Evolutionary conservation across 2,888 invertebrate genomes (phyloP).

Genomic region (Pycnomerus fuliginosus): DNA sequence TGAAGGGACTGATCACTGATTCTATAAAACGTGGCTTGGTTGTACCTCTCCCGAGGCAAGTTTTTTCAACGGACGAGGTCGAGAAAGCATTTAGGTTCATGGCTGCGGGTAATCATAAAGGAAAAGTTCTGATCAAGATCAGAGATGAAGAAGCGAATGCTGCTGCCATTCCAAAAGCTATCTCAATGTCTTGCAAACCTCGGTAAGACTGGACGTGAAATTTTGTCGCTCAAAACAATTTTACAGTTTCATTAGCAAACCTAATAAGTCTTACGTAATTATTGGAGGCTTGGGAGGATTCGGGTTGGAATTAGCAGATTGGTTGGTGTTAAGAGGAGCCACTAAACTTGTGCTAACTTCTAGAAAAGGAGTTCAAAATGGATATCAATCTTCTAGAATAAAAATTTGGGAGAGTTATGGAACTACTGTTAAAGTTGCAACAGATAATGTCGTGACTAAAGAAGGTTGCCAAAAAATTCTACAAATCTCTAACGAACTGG

Average conservation of each 20-base stretch:
- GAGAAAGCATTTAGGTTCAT: conserved; percentile 68
- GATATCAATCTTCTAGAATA: conserved; percentile 15
- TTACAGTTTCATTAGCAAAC: no score
- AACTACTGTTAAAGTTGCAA: conserved; percentile 65
- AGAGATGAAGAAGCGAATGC: conserved; percentile 41
- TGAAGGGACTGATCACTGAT: not conserved
- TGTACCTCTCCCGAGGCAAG: conserved; percentile 64
- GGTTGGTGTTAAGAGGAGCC: conserved; percentile 82
- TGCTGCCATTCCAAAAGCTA: no score
- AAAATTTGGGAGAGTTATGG: conserved; percentile 73
- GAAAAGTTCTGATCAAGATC: conserved; percentile 61
- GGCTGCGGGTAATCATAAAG: conserved; percentile 74
- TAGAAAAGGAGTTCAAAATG: conserved; percentile 19
- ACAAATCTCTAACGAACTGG: conserved; percentile 61
- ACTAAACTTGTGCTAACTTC: conserved; percentile 78
- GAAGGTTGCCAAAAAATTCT: conserved; percentile 69
- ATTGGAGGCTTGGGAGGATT: conserved; percentile 89
- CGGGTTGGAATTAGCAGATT: conserved; percentile 84
- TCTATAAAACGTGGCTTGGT: conserved; percentile 58
- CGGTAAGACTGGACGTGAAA: no score
- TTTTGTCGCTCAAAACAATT: no score
- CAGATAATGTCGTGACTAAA: conserved; percentile 67
- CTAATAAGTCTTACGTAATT: conserved; percentile 58
- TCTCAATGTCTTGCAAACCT: no score
- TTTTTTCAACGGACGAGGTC: conserved; percentile 64